phyloP scores from a whole-genome alignment of 2,113 vertebrate genomes.

The Psophia crepitans region DNA sequence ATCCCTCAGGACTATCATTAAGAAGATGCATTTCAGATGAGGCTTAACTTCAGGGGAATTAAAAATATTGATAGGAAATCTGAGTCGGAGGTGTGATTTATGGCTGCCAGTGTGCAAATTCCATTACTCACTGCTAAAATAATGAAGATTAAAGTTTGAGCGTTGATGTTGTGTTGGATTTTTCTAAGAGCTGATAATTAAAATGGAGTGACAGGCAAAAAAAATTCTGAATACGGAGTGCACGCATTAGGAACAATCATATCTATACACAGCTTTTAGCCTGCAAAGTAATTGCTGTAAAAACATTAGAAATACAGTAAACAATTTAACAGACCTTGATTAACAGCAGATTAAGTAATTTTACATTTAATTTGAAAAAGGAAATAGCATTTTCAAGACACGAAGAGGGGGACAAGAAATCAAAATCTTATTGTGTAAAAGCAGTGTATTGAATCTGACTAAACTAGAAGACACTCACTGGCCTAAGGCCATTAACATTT shows the following conservation, averaged over 20 bases:
- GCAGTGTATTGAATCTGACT: background rate
- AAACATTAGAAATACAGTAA: background rate
- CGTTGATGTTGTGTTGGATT: background rate
- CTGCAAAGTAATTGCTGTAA: background rate
- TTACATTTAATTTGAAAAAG: background rate
- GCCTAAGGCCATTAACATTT: conserved; percentile 40
- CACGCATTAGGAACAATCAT: background rate
- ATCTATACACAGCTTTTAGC: background rate
- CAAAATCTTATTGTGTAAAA: background rate
- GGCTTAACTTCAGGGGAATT: background rate
- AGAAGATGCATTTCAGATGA: background rate
- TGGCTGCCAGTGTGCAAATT: background rate
- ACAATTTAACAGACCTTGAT: background rate
- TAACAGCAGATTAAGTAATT: background rate
- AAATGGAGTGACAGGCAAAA: background rate
- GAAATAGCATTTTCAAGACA: background rate
- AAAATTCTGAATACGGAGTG: background rate
- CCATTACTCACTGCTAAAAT: background rate
- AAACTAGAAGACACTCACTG: conserved; percentile 8
- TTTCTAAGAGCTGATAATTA: background rate
- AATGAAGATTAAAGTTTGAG: background rate
- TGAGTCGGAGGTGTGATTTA: background rate
- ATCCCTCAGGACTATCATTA: background rate
- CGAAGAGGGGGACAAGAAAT: background rate
- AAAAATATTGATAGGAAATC: background rate